phyloP scores from a whole-genome alignment of 1,140 invertebrate species.

The Drosophila nannoptera region DNA sequence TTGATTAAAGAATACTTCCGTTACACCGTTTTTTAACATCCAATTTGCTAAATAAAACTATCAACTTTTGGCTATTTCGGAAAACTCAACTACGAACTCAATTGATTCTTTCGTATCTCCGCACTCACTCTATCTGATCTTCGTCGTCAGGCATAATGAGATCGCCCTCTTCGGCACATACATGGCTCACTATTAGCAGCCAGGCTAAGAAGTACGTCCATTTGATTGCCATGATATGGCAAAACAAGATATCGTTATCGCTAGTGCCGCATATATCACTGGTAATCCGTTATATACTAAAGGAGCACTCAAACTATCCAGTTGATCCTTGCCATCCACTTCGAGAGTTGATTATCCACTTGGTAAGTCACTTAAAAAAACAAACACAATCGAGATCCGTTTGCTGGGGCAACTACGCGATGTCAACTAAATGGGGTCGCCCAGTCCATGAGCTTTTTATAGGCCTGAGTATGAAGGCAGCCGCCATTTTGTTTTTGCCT shows the following conservation, averaged over 20 bases:
- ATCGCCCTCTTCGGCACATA: slow-evolving; percentile 52
- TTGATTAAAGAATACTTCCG: too few relatives aligned
- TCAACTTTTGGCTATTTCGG: too few relatives aligned
- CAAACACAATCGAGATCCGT: slow-evolving; percentile 24
- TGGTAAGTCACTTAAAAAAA: slow-evolving; percentile 23
- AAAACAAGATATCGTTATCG: slow-evolving; percentile 8
- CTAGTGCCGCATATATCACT: slow-evolving; percentile 33
- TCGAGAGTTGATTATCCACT: slow-evolving; percentile 14
- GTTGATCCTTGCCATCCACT: slow-evolving; percentile 17
- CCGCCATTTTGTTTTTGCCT: slow-evolving; percentile 36
- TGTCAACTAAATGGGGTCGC: slow-evolving; percentile 43
- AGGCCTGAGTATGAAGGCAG: slow-evolving; percentile 21
- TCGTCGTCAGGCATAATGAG: slow-evolving; percentile 58
- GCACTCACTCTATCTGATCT: slow-evolving; percentile 57
- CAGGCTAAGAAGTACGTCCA: slow-evolving; percentile 27
- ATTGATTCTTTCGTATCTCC: neutral
- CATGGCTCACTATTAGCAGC: slow-evolving; percentile 38
- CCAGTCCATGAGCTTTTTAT: slow-evolving; percentile 48
- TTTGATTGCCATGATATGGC: slow-evolving; percentile 50
- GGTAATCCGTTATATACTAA: slow-evolving; percentile 45
- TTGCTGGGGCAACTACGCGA: slow-evolving; percentile 37
- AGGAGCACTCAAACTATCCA: slow-evolving; percentile 7
- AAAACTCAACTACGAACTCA: too few relatives aligned
- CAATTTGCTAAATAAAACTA: too few relatives aligned
- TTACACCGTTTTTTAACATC: too few relatives aligned